Conservation (phyloP, 2,113 vertebrate species). For the Bungarus multicinctus region DNA sequence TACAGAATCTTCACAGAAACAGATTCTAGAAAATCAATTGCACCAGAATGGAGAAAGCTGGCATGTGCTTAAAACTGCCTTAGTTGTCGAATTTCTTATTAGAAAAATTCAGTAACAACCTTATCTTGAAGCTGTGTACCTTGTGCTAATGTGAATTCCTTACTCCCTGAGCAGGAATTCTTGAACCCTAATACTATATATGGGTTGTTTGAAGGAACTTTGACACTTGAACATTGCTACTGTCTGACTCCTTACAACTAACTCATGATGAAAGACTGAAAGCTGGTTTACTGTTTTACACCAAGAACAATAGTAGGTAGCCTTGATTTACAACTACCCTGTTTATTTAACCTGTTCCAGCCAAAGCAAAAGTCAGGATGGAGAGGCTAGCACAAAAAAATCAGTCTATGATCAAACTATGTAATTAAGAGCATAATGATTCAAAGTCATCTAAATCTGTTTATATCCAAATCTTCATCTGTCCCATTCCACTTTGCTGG, state of each 20-base stretch:
- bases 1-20: not conserved
- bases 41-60: not conserved
- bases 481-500: not conserved
- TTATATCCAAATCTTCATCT: not conserved
- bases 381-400: not conserved
- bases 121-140: not conserved
- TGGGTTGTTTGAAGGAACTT: not conserved
- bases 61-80: not conserved
- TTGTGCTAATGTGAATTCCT: not conserved
- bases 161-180: not conserved
- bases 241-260: not conserved
- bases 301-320: not conserved
- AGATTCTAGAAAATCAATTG: not conserved
- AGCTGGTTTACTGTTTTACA: not conserved
- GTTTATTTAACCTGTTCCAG: not conserved
- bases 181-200: not conserved
- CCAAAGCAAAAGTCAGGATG: not conserved
- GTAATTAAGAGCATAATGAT: not conserved
- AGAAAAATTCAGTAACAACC: not conserved
- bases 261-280: not conserved
- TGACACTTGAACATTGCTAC: not conserved
- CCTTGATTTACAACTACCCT: not conserved
- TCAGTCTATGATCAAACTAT: not conserved
- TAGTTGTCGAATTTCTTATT: not conserved
- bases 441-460: not conserved